A percentile compares a stretch with the other conserved stretches of the same genome.
These are phyloP conservation scores for Balaeniceps rex DNA, from an alignment of 2,113 vertebrate species.

Conservation along the genomic window DNA sequence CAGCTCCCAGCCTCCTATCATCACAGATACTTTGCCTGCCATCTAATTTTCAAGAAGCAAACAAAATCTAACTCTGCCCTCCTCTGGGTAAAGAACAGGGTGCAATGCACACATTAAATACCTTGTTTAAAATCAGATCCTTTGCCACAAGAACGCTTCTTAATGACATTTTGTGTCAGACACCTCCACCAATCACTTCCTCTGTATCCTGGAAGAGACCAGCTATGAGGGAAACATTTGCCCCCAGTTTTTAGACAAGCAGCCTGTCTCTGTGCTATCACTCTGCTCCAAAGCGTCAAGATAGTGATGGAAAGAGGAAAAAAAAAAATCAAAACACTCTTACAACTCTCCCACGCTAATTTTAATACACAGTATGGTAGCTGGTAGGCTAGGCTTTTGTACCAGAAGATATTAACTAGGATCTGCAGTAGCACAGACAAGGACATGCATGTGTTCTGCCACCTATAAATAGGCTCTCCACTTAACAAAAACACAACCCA, in stretches of 20 bases:
- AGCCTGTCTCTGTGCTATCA: neutral
- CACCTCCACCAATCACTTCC: neutral
- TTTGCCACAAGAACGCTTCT: neutral
- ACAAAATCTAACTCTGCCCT: neutral
- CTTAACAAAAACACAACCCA: slow-evolving; percentile 4
- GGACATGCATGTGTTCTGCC: neutral
- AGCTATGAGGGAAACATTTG: neutral
- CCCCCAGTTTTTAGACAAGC: neutral
- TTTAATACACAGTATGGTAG: neutral
- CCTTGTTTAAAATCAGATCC: neutral
- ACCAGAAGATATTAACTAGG: neutral
- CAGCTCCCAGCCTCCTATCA: neutral
- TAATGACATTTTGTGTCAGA: neutral
- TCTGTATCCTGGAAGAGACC: neutral
- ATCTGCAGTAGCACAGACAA: slow-evolving; percentile 5
- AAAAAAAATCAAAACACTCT: neutral
- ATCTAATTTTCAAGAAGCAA: neutral
- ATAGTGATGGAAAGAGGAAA: neutral
- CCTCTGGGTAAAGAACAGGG: neutral
- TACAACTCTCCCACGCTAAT: neutral
- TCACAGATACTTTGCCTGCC: neutral
- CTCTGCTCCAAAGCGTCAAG: neutral
- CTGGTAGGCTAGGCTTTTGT: neutral
- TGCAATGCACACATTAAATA: neutral
- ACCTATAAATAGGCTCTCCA: slow-evolving; percentile 27